Evolutionary conservation across 2,797 vertebrate genomes (phyloP), one percentile per base, ranked within the genome.

Genomic region (Cephalopachus bancanus): DNA sequence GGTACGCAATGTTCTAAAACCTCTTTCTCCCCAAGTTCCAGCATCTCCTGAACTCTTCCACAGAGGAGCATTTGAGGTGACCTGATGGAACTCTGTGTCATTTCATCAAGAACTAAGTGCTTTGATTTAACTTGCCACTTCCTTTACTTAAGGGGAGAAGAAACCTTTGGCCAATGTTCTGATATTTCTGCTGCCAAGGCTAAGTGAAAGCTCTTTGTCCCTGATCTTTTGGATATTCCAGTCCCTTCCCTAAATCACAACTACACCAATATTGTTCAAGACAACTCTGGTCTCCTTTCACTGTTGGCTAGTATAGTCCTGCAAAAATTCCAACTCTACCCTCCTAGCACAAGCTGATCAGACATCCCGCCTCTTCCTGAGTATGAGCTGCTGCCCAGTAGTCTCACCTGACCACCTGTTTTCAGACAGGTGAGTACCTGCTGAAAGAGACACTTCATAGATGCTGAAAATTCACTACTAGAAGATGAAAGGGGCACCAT

Each of bases 401-500:
- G 15, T 22, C 37, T 11, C 80, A 26, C 10, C 33, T 49, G 15
- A 15, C 30, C 12, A 79, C 22, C 16, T 44, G 15, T 44, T 59
- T 55, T 19, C 44, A 74, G 57, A 60, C 24, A 80, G 49, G n/a
- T 62, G 85, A 59, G 28, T 49, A 64, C 20, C 60, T 49, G 30
- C 79, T n/a, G 33, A 65, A 90, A 84, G 57, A 78, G 55, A 83
- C 20, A 26, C 51, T 33, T 33, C 37, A 37, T 55, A 65, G 20
- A 57, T 62, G 85, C 44, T 74, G 11, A 71, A 90, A 64, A 37
- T 24, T 90, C 6, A 37, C 80, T 11, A 51, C 59, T 8, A 24
- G 33, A 95, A 69, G 84, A 96, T 84, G n/a, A 96, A 89, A 96
- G 55, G 51, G 22, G 59, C 16, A 57, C 44, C 33, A 37, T 62